Conservation (phyloP, 2,113 vertebrate genomes). For the Tachycineta bicolor region DNA sequence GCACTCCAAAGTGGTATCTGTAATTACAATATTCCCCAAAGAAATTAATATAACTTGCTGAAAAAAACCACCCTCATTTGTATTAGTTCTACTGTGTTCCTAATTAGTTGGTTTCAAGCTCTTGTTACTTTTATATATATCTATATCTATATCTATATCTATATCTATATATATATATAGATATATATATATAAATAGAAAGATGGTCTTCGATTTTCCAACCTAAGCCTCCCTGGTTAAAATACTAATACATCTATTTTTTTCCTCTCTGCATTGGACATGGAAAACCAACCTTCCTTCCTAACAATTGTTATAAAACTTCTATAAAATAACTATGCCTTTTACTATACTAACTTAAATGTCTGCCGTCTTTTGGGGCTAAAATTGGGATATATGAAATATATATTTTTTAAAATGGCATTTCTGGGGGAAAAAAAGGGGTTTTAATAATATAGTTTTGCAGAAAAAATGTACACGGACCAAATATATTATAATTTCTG, state of each 20-base stretch:
- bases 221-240: not conserved
- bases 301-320: not conserved
- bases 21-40: not conserved
- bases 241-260: not conserved
- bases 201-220: not conserved
- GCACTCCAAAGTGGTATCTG: fast-evolving
- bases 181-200: not conserved
- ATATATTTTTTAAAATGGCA: not conserved
- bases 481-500: not conserved
- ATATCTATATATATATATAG: not conserved
- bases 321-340: not conserved
- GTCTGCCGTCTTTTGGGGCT: not conserved
- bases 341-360: not conserved
- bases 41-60: not conserved
- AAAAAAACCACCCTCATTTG: fast-evolving
- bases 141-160: no score
- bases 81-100: not conserved
- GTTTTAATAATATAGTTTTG: not conserved
- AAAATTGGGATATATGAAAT: not conserved
- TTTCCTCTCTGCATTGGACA: not conserved
- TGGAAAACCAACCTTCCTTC: not conserved
- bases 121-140: not conserved
- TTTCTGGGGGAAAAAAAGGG: fast-evolving
- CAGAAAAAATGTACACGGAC: fast-evolving
- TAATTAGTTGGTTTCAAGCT: not conserved